Evolutionary conservation across 1,140 invertebrate species (phyloP), one percentile per base, ranked within the genome.

Genomic region (Telenomus remus): DNA sequence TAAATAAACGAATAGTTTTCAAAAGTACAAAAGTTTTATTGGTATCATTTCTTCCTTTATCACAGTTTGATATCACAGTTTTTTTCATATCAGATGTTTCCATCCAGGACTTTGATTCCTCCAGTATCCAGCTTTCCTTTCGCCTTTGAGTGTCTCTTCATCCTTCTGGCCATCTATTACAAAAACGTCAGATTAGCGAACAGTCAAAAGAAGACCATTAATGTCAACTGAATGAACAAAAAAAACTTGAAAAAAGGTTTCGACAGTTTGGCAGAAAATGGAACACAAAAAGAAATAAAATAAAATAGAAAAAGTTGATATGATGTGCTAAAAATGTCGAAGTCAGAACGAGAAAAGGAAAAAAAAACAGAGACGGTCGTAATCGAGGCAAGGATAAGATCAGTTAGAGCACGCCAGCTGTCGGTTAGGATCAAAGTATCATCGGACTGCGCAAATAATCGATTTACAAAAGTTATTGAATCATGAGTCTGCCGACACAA

Each of bases 101-200:
- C 46, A 57, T 37, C 39, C 63, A 43, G 15, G 12, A 50, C 39
- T 44, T 14, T 39, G 11, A 16, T 50, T 66, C 27, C 16, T 13
- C 12, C 27, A 48, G 33, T 27, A 53, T 15, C 60, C 76, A 82
- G 83, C 80, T 84, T 86, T 84, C 84, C 84, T 80, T 81, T 80
- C 80, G 78, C 43, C 56, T 71, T 68, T 54, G 75, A 69, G 74
- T 56, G 19, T 42, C 35, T 76, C 69, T 70, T 85, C 82, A 85
- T 81, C 85, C 82, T 39, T 80, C 69, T 78, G 78, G 81, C 68
- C 66, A 86, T 85, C 85, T 86, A 82, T 78, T 54, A 82, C 57
- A 82, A 84, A 85, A 84, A 83, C 66, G 80, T 71, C 66, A 53
- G 74, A 80, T 85, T 81, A 85, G 77, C 80, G 44, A 34, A 27